phyloP scores from a whole-genome alignment of 2,888 invertebrate species.

The Scotopteryx bipunctaria region DNA sequence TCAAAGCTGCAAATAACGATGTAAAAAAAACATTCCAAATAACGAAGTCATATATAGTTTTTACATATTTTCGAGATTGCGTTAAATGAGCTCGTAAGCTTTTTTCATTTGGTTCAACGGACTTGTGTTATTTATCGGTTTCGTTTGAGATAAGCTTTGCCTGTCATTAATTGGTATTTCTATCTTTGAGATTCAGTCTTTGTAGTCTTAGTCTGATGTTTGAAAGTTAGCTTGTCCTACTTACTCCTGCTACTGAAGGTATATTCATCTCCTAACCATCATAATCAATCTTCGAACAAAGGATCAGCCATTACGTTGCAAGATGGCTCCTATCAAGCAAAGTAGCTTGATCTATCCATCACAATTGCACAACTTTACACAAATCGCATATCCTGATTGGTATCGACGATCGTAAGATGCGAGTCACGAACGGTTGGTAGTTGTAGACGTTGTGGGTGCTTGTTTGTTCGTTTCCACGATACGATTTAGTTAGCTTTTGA shows the following conservation, averaged over 20 bases:
- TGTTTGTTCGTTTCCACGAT: slow-evolving; percentile 33
- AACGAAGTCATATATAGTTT: too few relatives aligned
- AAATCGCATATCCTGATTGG: slow-evolving; percentile 36
- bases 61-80: too few relatives aligned
- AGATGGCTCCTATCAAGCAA: slow-evolving; percentile 16
- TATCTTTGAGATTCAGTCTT: too few relatives aligned
- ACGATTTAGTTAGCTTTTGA: too few relatives aligned
- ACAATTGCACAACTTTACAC: slow-evolving; percentile 22
- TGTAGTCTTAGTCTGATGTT: too few relatives aligned
- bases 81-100: too few relatives aligned
- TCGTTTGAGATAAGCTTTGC: too few relatives aligned
- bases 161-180: too few relatives aligned
- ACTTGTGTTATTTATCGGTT: too few relatives aligned
- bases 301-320: slow-evolving; percentile 7
- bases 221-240: background rate
- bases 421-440: slow-evolving; percentile 53
- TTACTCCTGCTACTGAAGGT: background rate
- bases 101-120: too few relatives aligned
- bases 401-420: slow-evolving; percentile 48
- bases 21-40: too few relatives aligned
- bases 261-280: background rate
- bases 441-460: slow-evolving; percentile 34
- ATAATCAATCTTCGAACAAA: slow-evolving; percentile 19
- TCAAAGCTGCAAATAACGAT: too few relatives aligned
- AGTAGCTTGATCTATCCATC: slow-evolving; percentile 21